Base-by-base conservation (phyloP, 1,140 invertebrate species). In the Drosophila nikananu region DNA sequence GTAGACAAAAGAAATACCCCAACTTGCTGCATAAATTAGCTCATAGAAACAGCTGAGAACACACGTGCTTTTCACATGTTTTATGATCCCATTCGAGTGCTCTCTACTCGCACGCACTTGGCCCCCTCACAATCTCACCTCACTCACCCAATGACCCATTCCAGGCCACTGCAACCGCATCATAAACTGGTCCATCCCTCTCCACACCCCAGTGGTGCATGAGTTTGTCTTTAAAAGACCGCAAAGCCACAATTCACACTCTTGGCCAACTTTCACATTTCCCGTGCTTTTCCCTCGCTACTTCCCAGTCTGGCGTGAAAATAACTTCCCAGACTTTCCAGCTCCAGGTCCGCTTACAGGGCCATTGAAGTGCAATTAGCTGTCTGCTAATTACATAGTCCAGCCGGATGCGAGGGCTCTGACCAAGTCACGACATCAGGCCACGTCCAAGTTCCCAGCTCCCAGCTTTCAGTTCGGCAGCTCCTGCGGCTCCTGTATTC, bases 301-400 rank as follows among this genome's bases (percentile, higher is more conserved):
- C 78, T 81, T 77, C 72, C 62, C 60, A 48, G 72, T 41, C 32
- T 61, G 76, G 62, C 84, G 81, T 89, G 77, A 57, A 51, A 78
- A 83, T 80, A 83, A 71, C 51, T 87, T 83, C 37, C 57, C 57
- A 61, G 60, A 54, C 60, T 46, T 75, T 23, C 35, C 52, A 44
- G 52, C 49, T 44, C 32, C 37, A 51, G 46, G 48, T 54, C 52
- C 79, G 80, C 77, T 83, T 78, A 81, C 78, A 78, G 58, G 25
- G 67, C 64, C 74, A 89, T 87, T 87, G 81, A 84, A 89, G 81
- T 78, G 77, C 84, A 89, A 89, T 87, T 87, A 87, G 81, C 78
- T 72, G 84, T 65, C 84, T 84, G 73, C 86, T 87, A 87, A 87
- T 89, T 87, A 89, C 75, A 78, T 57, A 68, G 77, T 81, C 84